Base-by-base conservation (phyloP, 37 sponge, comb jelly and placozoan species). In the Ianthella basta region DNA sequence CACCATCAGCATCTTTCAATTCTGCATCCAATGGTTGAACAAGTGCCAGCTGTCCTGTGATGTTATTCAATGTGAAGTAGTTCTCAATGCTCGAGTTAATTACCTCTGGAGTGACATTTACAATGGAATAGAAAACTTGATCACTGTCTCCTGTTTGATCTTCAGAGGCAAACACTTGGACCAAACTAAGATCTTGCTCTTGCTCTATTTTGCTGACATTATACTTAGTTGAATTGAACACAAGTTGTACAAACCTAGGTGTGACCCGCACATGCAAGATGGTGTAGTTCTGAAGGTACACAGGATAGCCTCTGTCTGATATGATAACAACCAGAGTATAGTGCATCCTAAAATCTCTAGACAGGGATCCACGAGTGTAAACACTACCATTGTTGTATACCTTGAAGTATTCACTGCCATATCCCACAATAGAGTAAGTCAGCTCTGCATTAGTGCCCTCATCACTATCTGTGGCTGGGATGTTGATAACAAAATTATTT, bases 381-480 rank as follows among this genome's bases (percentile, higher is more conserved):
- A 95, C 60, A 40, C 69, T 63, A 27, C 89, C 89, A 21, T 60
- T 85, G 50, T 30, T 81, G 82, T 84, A 80, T n/a, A 92, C 80
- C 12, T 25, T 57, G 65, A 95, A 95, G 34, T 72, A 67, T 39
- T 84, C 84, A 24, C 82, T 78, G 32, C 96, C 93, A 63, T 82
- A 85, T n/a, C 91, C 91, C 35, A 88, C 56, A 27, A 88, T 85
- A 24, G 83, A 79, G 72, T 95, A 95, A 29, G 67, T 75, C 6
- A 95, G 79, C 55, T 89, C 84, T 30, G 90, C 88, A 87, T 91
- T 95, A 0, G 37, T 59, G 15, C 95, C 95, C 25, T 35, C 64
- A 80, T 95, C 95, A 66, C 82, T 81, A 72, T 95, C 96, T 32
- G 86, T 90, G n/a, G 91, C 96, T 15, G 77, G 38, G 29, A 95